Conservation (phyloP, 2,888 invertebrate species). For the Microctonus brassicae region DNA sequence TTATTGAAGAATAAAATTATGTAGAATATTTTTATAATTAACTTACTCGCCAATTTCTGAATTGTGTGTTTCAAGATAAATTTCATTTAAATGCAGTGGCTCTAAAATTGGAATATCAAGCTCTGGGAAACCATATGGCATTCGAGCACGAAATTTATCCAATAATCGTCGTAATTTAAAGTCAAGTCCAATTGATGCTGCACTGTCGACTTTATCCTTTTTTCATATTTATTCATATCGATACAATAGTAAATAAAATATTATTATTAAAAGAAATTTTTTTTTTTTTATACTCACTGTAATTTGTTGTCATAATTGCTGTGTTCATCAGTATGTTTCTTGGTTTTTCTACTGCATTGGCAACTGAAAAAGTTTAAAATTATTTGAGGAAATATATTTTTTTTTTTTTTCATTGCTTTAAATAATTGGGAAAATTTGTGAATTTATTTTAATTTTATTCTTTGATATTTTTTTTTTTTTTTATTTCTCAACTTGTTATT, state of each 20-base stretch:
- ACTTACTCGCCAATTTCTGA: constrained; percentile 62
- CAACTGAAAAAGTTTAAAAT: constrained; percentile 49
- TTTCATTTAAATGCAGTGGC: constrained; percentile 55
- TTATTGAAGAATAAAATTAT: background rate
- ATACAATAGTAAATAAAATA: background rate
- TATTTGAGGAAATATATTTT: background rate
- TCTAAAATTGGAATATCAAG: constrained; percentile 59
- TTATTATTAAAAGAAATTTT: constrained; percentile 37
- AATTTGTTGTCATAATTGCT: constrained; percentile 60
- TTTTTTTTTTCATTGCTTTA: background rate
- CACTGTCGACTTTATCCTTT: constrained; percentile 60
- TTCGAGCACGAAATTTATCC: constrained; percentile 59
- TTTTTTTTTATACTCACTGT: constrained; percentile 56
- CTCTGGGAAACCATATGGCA: constrained; percentile 62
- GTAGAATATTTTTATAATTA: background rate
- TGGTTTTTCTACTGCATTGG: constrained; percentile 60
- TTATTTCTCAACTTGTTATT: constrained; percentile 9
- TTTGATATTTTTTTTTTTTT: background rate
- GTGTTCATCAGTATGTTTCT: constrained; percentile 60
- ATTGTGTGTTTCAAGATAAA: constrained; percentile 54
- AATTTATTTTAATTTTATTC: background rate
- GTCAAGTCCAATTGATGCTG: constrained; percentile 62
- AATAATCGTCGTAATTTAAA: constrained; percentile 59
- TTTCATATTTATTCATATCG: constrained; percentile 17
- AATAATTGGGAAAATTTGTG: too few species aligned